Base-by-base conservation (phyloP, 1,140 invertebrate species). In the Araneus ventricosus region DNA sequence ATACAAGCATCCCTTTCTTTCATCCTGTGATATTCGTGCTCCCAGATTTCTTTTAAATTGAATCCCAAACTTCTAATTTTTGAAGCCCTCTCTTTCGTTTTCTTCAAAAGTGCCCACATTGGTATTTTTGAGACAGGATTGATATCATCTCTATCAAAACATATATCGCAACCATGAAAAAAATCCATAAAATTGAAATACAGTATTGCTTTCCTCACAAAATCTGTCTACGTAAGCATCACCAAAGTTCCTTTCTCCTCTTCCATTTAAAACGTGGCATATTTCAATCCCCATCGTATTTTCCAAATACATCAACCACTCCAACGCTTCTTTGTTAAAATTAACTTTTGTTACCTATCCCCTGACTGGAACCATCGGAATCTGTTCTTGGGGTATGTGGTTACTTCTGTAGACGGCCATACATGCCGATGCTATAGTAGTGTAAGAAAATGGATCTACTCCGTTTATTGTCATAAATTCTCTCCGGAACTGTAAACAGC, bases 321-420 rank as follows among this genome's bases (percentile, higher is more conserved):
- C n/a, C 10, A 70, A 10, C 8, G 67, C 22, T 8, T 70, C 67
- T 20, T 39, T 27, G 34, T 37, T 92, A 10, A 63, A 87, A 37
- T 67, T 94, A 6, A 52, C 61, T 45, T 45, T 45, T 39, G 20
- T 52, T n/a, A 67, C 3, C 34, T 94, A 94, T 8, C 94, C 94
- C 5, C 41, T 52, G 27, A 45, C n/a, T 8, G 93, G 94, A 22
- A 94, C 82, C 34, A 94, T 90, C 27, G 70, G 88, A 61, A 94
- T 94, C 4, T 22, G 82, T 17, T 94, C 82, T 70, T 37, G 37
- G 22, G 34, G 20, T 24, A 22, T 20, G n/a, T n/a, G n/a, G n/a
- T 91, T 75, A 8, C 34, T 45, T 30, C 90, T 52, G 70, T 85
- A 94, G 2, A 90, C 45, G 3, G 52, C 82, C 52, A 86, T 94